Evolutionary conservation across 2,888 invertebrate species (phyloP).

Genomic region (Smittia aterrima): DNA sequence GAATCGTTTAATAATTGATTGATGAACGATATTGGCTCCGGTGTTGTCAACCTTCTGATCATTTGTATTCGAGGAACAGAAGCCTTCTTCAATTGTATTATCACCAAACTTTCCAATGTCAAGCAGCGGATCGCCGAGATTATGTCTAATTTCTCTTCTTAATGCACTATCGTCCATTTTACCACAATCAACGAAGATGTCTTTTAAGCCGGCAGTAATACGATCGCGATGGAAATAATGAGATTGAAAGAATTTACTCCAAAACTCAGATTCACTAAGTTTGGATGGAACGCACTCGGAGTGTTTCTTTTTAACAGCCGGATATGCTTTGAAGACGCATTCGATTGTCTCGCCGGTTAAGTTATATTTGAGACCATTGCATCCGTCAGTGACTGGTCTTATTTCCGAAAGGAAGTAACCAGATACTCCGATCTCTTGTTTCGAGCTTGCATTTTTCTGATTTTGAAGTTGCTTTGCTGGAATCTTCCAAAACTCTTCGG

Average conservation of each 20-base stretch:
- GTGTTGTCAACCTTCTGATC: slow-evolving; percentile 50
- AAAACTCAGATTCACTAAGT: slow-evolving; percentile 95
- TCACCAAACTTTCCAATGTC: slow-evolving; percentile 83
- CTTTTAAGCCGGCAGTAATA: slow-evolving; percentile 85
- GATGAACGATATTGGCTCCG: slow-evolving; percentile 71
- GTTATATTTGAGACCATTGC: slow-evolving; percentile 93
- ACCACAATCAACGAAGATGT: slow-evolving; percentile 96
- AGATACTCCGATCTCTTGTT: slow-evolving; percentile 83
- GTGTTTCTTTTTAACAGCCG: slow-evolving; percentile 96
- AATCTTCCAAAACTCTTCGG: slow-evolving; percentile 97
- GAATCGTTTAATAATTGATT: slow-evolving; percentile 91
- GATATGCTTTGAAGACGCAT: slow-evolving; percentile 98
- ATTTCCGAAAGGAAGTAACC: slow-evolving; percentile 86
- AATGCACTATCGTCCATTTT: slow-evolving; percentile 87
- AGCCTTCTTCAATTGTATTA: slow-evolving; percentile 63
- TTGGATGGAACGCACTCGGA: slow-evolving; percentile 93
- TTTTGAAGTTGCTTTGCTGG: slow-evolving; percentile 74
- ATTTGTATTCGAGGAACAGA: slow-evolving; percentile 55
- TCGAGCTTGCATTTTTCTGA: slow-evolving; percentile 66
- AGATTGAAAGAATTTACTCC: slow-evolving; percentile 99
- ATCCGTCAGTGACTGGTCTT: slow-evolving; percentile 88
- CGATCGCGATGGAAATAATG: slow-evolving; percentile 97
- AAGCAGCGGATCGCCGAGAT: slow-evolving; percentile 77
- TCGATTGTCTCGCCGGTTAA: slow-evolving; percentile 95
- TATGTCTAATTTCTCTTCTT: slow-evolving; percentile 72